A percentile compares a stretch with the other conserved stretches of the same genome.
Conservation (phyloP, 2,797 vertebrate species). For the Coregonus suidteri region DNA sequence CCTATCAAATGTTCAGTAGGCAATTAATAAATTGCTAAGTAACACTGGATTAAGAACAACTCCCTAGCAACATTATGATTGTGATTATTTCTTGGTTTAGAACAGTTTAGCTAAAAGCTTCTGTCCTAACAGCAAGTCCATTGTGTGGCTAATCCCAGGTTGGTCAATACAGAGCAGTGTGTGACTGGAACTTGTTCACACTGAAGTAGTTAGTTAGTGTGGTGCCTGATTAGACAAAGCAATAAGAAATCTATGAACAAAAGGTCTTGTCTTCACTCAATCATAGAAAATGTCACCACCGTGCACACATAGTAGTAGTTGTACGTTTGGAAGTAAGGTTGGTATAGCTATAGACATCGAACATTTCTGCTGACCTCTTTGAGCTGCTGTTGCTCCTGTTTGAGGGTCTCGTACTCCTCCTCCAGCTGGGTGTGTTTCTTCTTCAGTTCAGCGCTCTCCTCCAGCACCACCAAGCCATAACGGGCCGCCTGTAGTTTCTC, state of each 20-base stretch:
- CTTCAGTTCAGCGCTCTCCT: slow-evolving; percentile 82
- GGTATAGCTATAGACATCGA: not conserved
- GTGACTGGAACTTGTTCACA: slow-evolving; percentile 24
- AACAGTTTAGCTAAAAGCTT: slow-evolving; percentile 10
- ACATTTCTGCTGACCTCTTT: slow-evolving; percentile 73
- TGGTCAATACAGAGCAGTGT: slow-evolving; percentile 13
- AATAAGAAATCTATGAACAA: not conserved
- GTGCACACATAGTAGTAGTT: not conserved
- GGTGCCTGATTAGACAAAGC: not conserved
- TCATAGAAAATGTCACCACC: not conserved
- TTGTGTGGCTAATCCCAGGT: slow-evolving; percentile 22
- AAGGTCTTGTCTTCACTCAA: not conserved
- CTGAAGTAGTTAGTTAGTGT: not conserved
- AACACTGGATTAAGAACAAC: not conserved
- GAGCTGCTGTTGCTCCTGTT: slow-evolving; percentile 78
- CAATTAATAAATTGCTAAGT: not conserved
- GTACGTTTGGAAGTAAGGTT: not conserved
- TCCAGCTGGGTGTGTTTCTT: slow-evolving; percentile 79
- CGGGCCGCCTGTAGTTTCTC: slow-evolving; percentile 87
- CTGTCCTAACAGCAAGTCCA: slow-evolving; percentile 11
- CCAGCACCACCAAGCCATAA: slow-evolving; percentile 84
- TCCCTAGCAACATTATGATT: not conserved
- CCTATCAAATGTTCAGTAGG: not conserved
- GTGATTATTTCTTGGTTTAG: not conserved
- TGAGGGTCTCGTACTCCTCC: slow-evolving; percentile 80